These are phyloP conservation scores for Hedya salicella DNA, from an alignment of 2,888 invertebrate genomes.

Conservation along the genomic window DNA sequence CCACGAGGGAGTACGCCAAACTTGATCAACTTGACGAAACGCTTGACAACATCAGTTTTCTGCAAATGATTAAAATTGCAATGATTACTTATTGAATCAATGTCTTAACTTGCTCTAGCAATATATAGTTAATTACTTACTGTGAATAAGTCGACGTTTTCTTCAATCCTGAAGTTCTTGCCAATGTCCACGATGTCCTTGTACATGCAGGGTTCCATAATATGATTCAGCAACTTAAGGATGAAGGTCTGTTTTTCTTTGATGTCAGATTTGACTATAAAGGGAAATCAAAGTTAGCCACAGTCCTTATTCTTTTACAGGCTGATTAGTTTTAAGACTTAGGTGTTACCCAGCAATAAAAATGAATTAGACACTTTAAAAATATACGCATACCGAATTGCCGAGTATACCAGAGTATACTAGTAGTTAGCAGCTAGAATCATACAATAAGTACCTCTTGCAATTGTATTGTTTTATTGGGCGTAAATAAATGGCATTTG, in stretches of 20 bases:
- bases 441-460: too few species aligned
- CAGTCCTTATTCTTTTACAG: too few species aligned
- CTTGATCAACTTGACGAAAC: slow-evolving; percentile 81
- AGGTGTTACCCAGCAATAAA: too few species aligned
- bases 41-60: slow-evolving; percentile 85
- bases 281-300: slow-evolving; percentile 11
- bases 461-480: too few species aligned
- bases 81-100: not conserved
- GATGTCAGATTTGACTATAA: slow-evolving; percentile 71
- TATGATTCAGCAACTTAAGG: slow-evolving; percentile 81
- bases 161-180: slow-evolving; percentile 73
- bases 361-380: too few species aligned
- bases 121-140: slow-evolving; percentile 54
- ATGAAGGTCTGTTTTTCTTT: slow-evolving; percentile 78
- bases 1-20: slow-evolving; percentile 84
- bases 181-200: slow-evolving; percentile 76
- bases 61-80: slow-evolving; percentile 55
- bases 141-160: slow-evolving; percentile 66
- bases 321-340: too few species aligned
- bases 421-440: too few species aligned
- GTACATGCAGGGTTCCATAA: slow-evolving; percentile 77
- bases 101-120: not conserved
- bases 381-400: too few species aligned
- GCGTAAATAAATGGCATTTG: too few species aligned
- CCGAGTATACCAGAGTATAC: too few species aligned